Evolutionary conservation across 2,113 vertebrate species (phyloP), one percentile per base, ranked within the genome.

Genomic region (Astur gentilis): DNA sequence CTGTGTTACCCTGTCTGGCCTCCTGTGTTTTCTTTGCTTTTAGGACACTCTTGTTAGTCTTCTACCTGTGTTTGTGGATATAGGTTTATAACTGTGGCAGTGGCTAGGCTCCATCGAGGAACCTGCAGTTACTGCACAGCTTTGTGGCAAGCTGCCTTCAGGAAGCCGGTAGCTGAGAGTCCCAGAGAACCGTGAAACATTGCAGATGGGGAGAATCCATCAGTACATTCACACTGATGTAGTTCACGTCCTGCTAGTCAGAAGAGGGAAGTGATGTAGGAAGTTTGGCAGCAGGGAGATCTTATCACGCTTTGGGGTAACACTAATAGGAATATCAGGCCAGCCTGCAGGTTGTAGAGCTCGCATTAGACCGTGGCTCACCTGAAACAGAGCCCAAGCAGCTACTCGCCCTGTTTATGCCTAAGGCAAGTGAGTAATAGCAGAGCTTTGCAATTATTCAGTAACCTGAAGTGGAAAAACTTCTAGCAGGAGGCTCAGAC

Each of bases 371-470:
- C 70, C 18, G 2, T 19, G 45, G 75, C 75, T 95, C 58, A 73
- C 58, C 34, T 0, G 0, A 44, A 92, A 49, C 40, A 87, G 72
- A 94, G 45, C 49, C 77, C 66, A 83, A 40, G 91, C 91, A 91
- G 81, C 78, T 52, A 10, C 84, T 95, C 89, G 50, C 49, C 89
- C 50, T 97, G 83, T 89, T 95, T 87, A 57, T 89, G 89, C 95
- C 87, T 80, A 13, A 80, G 84, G 95, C 67, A 20, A 23, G 62
- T 95, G 96, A 96, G 87, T 90, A 93, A 78, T 40, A 78, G 52
- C 76, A 89, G 78, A 83, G 62, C 61, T 87, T 94, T 87, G 73
- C 66, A 27, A 92, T 95, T 85, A 60, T 55, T 83, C 47, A 42
- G 70, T 52, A 65, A 73, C 78, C 75, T 73, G 45, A 66, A 86